Evolutionary conservation across 2,888 invertebrate species (phyloP), one percentile per base, ranked within the genome.

Genomic region (Lysandra bellargus): DNA sequence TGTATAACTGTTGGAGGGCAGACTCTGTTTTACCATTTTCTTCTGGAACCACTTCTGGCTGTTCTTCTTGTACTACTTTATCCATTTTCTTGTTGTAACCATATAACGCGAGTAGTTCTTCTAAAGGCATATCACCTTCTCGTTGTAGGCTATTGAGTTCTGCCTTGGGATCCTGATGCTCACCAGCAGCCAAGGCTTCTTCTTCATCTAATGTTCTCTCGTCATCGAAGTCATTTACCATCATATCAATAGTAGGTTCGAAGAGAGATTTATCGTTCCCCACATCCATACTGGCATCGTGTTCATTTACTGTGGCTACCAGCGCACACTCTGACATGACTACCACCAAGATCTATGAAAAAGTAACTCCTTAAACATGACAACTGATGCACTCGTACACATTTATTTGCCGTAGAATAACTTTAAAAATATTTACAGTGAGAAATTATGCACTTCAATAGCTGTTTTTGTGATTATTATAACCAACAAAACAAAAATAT

Each of bases 221-320:
- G 95, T 99, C 99, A 92, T 99, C 99, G 93, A 98, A 99, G 92
- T 99, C 99, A 96, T 99, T 98, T 83, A 99, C 97, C 96, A 99
- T 97, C 98, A 99, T 98, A 92, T 99, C 99, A 89, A 98, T 97
- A 83, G 98, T 97, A 82, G 99, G 98, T 92, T 98, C 98, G 95
- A 99, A 98, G 86, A 97, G 95, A 85, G 95, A 92, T 89, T 95
- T 94, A 85, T 95, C 95, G 90, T 91, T 93, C 86, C 93, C 94
- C 90, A 94, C 92, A 85, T 95, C 95, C 95, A 94, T 94, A 87
- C 91, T 94, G 88, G 93, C 95, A 93, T 95, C 94, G 89, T 94
- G 95, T 88, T 94, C 95, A 89, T 88, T 92, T 90, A 91, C 92
- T 91, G 90, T 94, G 89, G 93, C 86, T 84, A 95, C 94, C 90